Evolutionary conservation across 2,888 invertebrate genomes (phyloP).

Genomic region (Tetragonisca angustula): DNA sequence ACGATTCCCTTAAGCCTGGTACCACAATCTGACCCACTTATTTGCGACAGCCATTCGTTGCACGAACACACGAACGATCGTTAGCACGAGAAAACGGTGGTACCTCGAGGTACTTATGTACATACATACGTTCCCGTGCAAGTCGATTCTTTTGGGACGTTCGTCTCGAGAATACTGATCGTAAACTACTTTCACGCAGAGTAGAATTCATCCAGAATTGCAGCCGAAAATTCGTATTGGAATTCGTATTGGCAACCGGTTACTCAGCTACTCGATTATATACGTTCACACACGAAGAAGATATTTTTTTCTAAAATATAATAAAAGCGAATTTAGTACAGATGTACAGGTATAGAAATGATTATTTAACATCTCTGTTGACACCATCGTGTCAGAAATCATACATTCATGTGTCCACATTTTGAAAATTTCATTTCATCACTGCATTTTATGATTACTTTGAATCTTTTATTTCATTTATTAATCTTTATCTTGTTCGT

Average conservation of each 20-base stretch:
- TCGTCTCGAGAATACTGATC: conserved; percentile 55
- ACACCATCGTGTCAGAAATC: too few species aligned
- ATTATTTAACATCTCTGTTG: too few species aligned
- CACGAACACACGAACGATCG: conserved; percentile 31
- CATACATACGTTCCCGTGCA: conserved; percentile 20
- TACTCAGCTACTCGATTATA: not conserved
- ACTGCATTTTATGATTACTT: too few species aligned
- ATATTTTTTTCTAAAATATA: not conserved
- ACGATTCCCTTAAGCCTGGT: conserved; percentile 34
- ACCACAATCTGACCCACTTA: conserved; percentile 63
- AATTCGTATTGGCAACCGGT: conserved; percentile 21
- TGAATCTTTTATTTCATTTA: too few species aligned
- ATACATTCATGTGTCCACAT: too few species aligned
- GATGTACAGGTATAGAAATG: too few species aligned
- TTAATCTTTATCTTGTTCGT: too few species aligned
- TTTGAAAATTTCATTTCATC: too few species aligned
- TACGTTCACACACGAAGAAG: not conserved
- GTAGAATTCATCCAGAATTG: conserved; percentile 35
- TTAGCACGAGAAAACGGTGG: not conserved
- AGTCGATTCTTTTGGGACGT: conserved; percentile 56
- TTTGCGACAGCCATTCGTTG: conserved; percentile 40
- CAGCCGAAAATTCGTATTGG: conserved; percentile 19
- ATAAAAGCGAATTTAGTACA: not conserved
- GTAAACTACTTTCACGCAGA: conserved; percentile 61
- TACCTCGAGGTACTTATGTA: not conserved